Evolutionary conservation across 2,113 vertebrate genomes (phyloP).

Genomic region (Burhinus oedicnemus): DNA sequence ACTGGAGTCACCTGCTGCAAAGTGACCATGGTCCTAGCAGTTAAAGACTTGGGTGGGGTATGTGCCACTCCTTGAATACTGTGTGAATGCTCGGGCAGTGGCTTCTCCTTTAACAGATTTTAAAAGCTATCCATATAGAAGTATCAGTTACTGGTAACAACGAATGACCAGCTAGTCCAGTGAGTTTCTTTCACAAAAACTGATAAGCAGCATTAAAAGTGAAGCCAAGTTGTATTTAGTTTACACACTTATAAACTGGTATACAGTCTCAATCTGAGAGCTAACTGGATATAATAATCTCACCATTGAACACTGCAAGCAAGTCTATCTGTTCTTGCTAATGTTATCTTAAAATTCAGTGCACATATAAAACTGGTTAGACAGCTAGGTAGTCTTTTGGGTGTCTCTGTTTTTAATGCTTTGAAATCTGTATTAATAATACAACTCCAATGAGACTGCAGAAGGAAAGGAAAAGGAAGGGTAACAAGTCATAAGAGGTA

Average conservation of each 20-base stretch:
- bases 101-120: neutral
- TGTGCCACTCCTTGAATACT: neutral
- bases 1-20: neutral
- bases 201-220: neutral
- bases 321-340: neutral
- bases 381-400: neutral
- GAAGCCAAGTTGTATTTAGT: neutral
- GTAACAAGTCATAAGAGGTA: neutral
- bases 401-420: neutral
- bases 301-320: neutral
- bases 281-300: neutral
- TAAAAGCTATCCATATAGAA: neutral
- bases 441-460: neutral
- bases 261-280: neutral
- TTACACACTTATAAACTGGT: neutral
- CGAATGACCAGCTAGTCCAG: neutral
- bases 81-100: neutral
- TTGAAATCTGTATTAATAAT: neutral
- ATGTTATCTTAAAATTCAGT: neutral
- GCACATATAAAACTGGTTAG: neutral
- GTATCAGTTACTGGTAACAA: neutral
- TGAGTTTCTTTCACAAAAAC: neutral
- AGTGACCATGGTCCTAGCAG: neutral
- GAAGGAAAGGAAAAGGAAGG: neutral
- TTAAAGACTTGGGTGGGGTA: neutral